These are phyloP conservation scores for Acanthaster planci DNA, from an alignment of 35 echinoderm and acorn worm genomes.

Conservation along the genomic window DNA sequence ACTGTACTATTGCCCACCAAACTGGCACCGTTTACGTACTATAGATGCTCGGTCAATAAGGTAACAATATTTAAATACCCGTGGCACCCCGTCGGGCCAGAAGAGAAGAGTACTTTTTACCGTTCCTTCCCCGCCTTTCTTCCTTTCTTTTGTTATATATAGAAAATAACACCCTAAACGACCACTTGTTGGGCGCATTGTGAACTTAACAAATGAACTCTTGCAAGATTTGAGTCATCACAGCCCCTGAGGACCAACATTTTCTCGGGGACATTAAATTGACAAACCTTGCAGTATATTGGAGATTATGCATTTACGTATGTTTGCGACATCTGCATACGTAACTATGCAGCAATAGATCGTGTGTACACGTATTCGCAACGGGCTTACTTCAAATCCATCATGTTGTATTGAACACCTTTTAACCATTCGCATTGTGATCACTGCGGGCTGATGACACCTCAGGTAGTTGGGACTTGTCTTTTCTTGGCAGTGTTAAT, in stretches of 20 bases:
- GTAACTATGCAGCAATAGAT: too few relatives aligned
- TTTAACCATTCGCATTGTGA: too few relatives aligned
- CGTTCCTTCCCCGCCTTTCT: constrained; percentile 5
- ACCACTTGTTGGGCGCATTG: constrained; percentile 14
- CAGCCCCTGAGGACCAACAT: neutral
- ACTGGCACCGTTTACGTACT: constrained; percentile 11
- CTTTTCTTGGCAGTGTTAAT: too few relatives aligned
- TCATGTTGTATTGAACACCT: too few relatives aligned
- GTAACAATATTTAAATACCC: constrained; percentile 4
- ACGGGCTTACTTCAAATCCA: too few relatives aligned
- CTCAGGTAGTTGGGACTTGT: too few relatives aligned
- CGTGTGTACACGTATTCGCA: too few relatives aligned
- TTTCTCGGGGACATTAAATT: too few relatives aligned
- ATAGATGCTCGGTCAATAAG: constrained; percentile 23
- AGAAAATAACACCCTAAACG: neutral
- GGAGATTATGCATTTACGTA: too few relatives aligned
- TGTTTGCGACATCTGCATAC: too few relatives aligned
- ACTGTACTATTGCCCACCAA: constrained; percentile 21
- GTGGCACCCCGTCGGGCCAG: constrained; percentile 16
- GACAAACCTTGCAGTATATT: too few relatives aligned
- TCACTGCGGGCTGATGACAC: too few relatives aligned
- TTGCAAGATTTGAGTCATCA: constrained; percentile 6
- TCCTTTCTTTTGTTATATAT: neutral
- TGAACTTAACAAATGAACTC: neutral
- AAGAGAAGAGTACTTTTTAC: constrained; percentile 18